Evolutionary conservation across 2,797 vertebrate species (phyloP), one percentile per base, ranked within the genome.

Genomic region (Scolopax rusticola): DNA sequence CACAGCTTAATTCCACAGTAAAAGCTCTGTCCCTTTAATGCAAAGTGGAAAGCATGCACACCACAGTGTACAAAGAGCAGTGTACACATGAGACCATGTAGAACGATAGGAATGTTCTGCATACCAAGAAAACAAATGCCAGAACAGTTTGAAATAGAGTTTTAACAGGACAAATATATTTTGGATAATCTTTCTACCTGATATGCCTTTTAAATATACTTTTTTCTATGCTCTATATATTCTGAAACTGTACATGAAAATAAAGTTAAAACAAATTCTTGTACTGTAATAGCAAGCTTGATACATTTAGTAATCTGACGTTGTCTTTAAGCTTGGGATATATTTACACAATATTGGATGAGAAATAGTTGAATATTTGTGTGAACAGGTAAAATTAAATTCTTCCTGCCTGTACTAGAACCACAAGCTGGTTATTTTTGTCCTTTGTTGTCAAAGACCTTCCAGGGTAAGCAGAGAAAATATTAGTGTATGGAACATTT

Each of bases 151-250:
- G 67, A 87, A 36, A 63, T 36, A 73, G 69, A 84, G 60, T 91
- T 70, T 88, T 88, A 84, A 50, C 73, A 75, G 79, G 77, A 82
- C 48, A 92, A 73, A 64, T 70, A 54, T 88, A 78, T 53, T 96
- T 93, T 83, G 70, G 23, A 15, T 84, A 92, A 56, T 95, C 57
- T 93, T 93, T 93, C 67, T 96, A 92, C 82, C 68, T 89, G 67
- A 83, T 84, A 73, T 94, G 69, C 84, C 92, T 97, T 96, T 89
- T 79, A 89, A 93, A 90, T 93, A 90, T 84, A 91, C 53, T 11
- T 32, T 96, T 97, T 97, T 93, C 71, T 97, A 81, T 96, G 88
- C 85, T 98, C 79, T 97, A 88, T 97, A 96, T 96, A 93, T 93
- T 95, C 89, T 96, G 94, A 86, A 93, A 92, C 54, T 97, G 95